Conservation (phyloP, 2,888 invertebrate species). For the Tinea trinotella region DNA sequence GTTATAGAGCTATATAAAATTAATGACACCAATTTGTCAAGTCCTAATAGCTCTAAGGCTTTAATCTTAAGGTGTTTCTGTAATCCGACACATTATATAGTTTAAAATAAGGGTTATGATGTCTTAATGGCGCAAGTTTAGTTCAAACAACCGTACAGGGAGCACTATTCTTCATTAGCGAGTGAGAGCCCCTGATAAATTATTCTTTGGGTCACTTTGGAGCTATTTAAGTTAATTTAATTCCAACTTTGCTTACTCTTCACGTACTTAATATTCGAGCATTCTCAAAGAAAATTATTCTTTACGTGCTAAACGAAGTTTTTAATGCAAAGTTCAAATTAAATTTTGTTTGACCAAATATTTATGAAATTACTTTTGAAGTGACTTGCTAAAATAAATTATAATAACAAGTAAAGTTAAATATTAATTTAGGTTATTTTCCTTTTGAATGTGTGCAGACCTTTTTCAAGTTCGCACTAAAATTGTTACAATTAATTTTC, state of each 20-base stretch:
- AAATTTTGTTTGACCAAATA: no score
- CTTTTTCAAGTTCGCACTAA: no score
- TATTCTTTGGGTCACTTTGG: constrained; percentile 68
- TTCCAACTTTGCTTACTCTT: constrained; percentile 40
- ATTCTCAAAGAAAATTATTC: not conserved
- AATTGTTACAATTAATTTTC: no score
- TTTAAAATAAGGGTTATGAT: constrained; percentile 50
- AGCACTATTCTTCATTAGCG: constrained; percentile 63
- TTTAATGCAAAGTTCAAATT: no score
- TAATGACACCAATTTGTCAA: not conserved
- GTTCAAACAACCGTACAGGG: constrained; percentile 57
- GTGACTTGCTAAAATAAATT: no score
- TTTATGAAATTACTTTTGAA: no score
- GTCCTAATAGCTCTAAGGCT: not conserved
- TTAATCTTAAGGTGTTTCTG: constrained; percentile 13
- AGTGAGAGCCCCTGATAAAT: constrained; percentile 54
- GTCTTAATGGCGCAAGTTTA: constrained; percentile 65
- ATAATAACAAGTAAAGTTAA: no score
- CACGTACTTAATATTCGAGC: not conserved
- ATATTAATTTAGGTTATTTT: no score
- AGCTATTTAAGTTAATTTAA: constrained; percentile 66
- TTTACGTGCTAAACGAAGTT: no score
- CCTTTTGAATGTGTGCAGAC: no score
- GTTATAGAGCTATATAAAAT: not conserved
- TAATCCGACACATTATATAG: constrained; percentile 1